A percentile compares a stretch with the other conserved stretches of the same genome.
phyloP scores from a whole-genome alignment of 2,888 invertebrate species.

The Mesorhabditis belari region DNA sequence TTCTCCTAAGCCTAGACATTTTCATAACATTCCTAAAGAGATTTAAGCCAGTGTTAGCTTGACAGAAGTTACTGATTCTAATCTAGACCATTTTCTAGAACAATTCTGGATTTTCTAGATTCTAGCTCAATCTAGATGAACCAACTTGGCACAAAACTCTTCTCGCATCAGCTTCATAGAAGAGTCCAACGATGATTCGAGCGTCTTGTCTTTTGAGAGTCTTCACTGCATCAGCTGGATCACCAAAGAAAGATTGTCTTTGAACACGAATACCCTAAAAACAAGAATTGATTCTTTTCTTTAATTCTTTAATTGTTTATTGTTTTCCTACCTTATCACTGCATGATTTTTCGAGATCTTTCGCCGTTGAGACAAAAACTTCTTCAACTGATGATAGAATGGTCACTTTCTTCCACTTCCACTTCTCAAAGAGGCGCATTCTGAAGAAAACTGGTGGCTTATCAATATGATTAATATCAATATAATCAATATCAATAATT shows the following conservation, averaged over 20 bases:
- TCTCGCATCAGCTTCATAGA: constrained; percentile 94
- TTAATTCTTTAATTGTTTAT: neutral
- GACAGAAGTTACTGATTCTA: too few species aligned
- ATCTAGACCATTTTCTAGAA: too few species aligned
- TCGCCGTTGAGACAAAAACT: constrained; percentile 72
- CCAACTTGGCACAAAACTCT: constrained; percentile 93
- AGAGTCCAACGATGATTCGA: constrained; percentile 91
- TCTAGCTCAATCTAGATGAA: too few species aligned
- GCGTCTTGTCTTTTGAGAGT: constrained; percentile 89
- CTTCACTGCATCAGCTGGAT: constrained; percentile 85
- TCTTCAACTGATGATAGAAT: constrained; percentile 97
- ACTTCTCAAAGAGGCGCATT: constrained; percentile 90
- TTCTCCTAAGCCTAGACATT: too few species aligned
- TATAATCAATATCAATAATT: constrained; percentile 1
- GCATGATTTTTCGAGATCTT: constrained; percentile 71
- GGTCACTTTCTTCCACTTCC: constrained; percentile 92
- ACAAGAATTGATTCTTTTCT: neutral
- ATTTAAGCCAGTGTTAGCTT: too few species aligned
- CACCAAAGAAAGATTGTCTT: constrained; percentile 89
- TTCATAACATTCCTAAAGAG: too few species aligned
- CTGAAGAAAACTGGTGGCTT: constrained; percentile 54
- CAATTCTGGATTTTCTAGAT: too few species aligned
- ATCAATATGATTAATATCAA: neutral
- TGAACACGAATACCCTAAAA: constrained; percentile 80
- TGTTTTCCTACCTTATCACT: neutral